Evolutionary conservation across 1,140 invertebrate species (phyloP), one percentile per base, ranked within the genome.

Genomic region (Drosophila nigromelanica): DNA sequence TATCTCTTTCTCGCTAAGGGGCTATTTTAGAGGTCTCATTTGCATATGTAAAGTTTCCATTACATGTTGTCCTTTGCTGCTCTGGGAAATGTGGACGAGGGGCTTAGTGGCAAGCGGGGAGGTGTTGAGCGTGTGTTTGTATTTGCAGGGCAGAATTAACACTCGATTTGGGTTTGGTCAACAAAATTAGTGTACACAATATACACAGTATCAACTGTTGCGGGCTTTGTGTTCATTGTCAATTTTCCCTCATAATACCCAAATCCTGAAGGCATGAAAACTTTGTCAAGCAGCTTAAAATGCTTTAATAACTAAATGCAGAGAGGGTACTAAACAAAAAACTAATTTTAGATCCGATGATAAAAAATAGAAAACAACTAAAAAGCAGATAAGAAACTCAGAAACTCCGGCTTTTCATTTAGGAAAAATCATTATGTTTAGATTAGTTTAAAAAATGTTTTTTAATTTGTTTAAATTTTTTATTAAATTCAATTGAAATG

Each of bases 21-120:
- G 21, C 15, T 51, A 15, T 11, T 24, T 15, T 24, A 18, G 27
- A 21, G 0, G n/a, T 4, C 59, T 70, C 66, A 63, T 74, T 70
- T 74, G 66, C 72, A 70, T 63, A 74, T 63, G 72, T 43, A 58
- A 70, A 70, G 66, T 58, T 56, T 74, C 72, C 47, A 74, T 74
- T 74, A 52, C 66, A 51, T 48, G 27, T 51, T 61, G 71, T 55
- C 52, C 56, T 30, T n/a, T 1, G 39, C 39, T 10, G 40, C 15
- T 18, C 15, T 27, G 40, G 33, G 15, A 27, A 11, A 42, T 35
- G 45, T 30, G 1, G n/a, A 18, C 48, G 21, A 30, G 14, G 7
- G 30, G 14, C 12, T 10, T 35, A 10, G 2, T 0, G 18, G 15
- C 7, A 18, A 11, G 0, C 10, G 18, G 4, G 24, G 1, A 62